Evolutionary conservation across 2,888 invertebrate species (phyloP).

Genomic region (Itoplectis maculator): DNA sequence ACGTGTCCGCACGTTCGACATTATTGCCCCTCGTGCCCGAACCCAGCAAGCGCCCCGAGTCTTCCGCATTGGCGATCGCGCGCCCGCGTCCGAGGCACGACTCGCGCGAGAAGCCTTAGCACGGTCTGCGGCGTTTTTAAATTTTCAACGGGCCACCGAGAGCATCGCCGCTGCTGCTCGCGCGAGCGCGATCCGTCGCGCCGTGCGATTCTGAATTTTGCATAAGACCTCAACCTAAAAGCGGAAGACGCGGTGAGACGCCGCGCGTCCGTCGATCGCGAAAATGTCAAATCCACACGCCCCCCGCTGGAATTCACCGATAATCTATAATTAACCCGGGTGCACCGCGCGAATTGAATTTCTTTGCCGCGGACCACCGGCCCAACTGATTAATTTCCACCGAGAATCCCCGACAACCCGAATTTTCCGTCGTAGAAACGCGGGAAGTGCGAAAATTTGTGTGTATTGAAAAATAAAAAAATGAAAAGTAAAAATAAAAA

Average conservation of each 20-base stretch:
- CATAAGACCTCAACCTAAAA: constrained; percentile 41
- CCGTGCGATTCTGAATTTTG: constrained; percentile 53
- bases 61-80: constrained; percentile 49
- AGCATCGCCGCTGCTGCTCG: constrained; percentile 26
- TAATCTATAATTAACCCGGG: constrained; percentile 10
- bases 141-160: constrained; percentile 66
- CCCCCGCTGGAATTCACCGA: neutral
- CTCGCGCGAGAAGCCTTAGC: constrained; percentile 25
- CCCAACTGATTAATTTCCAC: neutral
- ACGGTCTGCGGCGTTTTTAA: constrained; percentile 67
- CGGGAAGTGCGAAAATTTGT: too few relatives aligned
- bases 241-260: constrained; percentile 41
- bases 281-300: constrained; percentile 33
- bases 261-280: neutral
- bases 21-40: constrained; percentile 42
- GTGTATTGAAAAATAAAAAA: neutral
- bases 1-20: constrained; percentile 49
- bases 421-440: neutral
- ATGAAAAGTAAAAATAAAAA: too few relatives aligned
- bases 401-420: neutral
- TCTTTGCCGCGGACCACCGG: too few relatives aligned
- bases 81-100: neutral
- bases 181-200: constrained; percentile 52
- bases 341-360: neutral
- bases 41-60: constrained; percentile 27